Evolutionary conservation across 1,140 invertebrate genomes (phyloP).

Genomic region (Ceratina calcarata): DNA sequence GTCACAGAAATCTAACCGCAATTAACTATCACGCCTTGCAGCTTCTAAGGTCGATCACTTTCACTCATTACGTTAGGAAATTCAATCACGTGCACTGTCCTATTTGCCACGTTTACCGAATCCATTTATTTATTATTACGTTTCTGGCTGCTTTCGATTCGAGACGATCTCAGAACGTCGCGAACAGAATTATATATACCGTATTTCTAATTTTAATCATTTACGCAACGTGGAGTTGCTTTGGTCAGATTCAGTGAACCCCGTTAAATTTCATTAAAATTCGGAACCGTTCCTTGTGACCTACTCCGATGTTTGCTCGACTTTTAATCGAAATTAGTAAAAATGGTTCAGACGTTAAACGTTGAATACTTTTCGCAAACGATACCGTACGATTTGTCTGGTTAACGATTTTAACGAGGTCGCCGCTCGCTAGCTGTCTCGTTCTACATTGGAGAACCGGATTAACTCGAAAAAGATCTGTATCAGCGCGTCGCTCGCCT

Average conservation of each 20-base stretch:
- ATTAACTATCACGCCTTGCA: constrained; percentile 48
- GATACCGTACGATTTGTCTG: neutral
- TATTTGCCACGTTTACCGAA: neutral
- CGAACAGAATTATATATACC: too few species aligned
- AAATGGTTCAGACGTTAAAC: neutral
- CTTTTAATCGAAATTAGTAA: too few species aligned
- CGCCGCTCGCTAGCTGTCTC: neutral
- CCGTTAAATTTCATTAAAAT: too few species aligned
- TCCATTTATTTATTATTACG: neutral
- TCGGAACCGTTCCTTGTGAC: too few species aligned
- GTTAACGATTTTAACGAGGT: neutral
- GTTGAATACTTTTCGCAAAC: neutral
- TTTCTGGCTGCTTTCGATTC: too few species aligned
- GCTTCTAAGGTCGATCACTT: constrained; percentile 70
- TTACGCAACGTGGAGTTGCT: too few species aligned
- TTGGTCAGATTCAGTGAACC: too few species aligned
- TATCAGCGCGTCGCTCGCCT: constrained; percentile 1
- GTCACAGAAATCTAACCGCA: constrained; percentile 55
- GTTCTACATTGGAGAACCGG: constrained; percentile 13
- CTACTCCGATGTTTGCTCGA: too few species aligned
- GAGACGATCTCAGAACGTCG: too few species aligned
- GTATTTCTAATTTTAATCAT: too few species aligned
- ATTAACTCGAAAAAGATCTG: constrained; percentile 16
- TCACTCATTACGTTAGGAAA: constrained; percentile 63
- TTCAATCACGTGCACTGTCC: constrained; percentile 41